Percentiles rank a stretch among this genome's conserved stretches.
phyloP scores from a whole-genome alignment of 2,113 vertebrate species.

The Morone chrysops region DNA sequence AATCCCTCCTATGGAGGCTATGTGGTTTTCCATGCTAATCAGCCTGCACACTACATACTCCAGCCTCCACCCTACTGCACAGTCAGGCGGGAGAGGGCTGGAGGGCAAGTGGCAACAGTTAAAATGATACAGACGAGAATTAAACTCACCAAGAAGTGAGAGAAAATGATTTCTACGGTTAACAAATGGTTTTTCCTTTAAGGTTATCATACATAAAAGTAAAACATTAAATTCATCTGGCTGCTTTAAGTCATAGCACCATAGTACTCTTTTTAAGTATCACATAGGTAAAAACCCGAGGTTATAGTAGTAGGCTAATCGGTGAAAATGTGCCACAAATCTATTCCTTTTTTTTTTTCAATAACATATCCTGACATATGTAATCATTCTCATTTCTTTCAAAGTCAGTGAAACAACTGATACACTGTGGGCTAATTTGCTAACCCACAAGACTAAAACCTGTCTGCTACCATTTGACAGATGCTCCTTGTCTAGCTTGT shows the following conservation, averaged over 20 bases:
- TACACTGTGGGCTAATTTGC: slow-evolving; percentile 53
- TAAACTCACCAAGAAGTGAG: neutral
- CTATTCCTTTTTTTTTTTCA: neutral
- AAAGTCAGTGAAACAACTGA: slow-evolving; percentile 26
- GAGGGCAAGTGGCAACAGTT: neutral
- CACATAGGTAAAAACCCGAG: neutral
- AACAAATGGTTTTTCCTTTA: slow-evolving; percentile 1
- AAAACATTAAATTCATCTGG: neutral
- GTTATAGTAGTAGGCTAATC: neutral
- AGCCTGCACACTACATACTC: neutral
- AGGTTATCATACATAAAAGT: neutral
- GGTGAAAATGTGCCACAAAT: neutral
- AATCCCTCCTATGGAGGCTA: neutral
- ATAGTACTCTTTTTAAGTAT: neutral
- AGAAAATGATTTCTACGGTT: neutral
- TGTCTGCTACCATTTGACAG: slow-evolving; percentile 62
- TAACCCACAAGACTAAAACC: slow-evolving; percentile 60
- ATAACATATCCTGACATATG: slow-evolving; percentile 7
- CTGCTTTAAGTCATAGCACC: neutral
- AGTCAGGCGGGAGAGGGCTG: neutral
- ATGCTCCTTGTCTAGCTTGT: slow-evolving; percentile 51
- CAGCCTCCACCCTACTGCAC: slow-evolving; percentile 12
- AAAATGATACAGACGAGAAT: slow-evolving; percentile 5
- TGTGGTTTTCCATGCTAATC: neutral
- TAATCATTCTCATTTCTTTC: slow-evolving; percentile 10